Base-by-base conservation (phyloP, 2,797 vertebrate genomes). In the Chaenodraco wilsoni region DNA sequence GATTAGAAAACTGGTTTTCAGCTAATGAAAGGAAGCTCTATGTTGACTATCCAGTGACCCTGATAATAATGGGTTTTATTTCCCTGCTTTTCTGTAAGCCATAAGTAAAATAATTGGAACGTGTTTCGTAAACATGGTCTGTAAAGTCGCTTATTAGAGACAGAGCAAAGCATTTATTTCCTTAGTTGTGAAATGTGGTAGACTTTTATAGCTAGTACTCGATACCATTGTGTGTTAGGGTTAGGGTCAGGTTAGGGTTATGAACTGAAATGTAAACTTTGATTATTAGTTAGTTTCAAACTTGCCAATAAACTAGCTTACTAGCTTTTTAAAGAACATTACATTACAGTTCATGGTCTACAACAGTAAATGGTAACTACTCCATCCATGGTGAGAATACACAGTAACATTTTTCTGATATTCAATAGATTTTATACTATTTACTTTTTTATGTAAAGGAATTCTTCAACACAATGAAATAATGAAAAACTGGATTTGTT, bases 1-100 rank as follows among this genome's bases (percentile, higher is more conserved):
- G 23, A 69, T 54, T 55, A 65, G 17, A 16, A 44, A 64, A 58
- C 51, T 9, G 48, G 21, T 14, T 52, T 23, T 19, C 14, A 65
- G 9, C 16, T 14, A 46, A 23, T 45, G 19, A 55, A 19, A 49
- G 56, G 12, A 12, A 27, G 0, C n/a, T n/a, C n/a, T 23, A 23
- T 58, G 50, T 27, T 56, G 10, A 54, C 27, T 4, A 21, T 50
- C 52, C 44, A 11, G 49, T 63, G 61, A 17, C 16, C 37, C 9
- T 13, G 31, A 51, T 16, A 31, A 40, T 40, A 23, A 3, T 27
- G n/a, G 3, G 11, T 21, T 60, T 60, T 66, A 9, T 71, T 52
- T 37, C 15, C 14, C 12, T 49, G n/a, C 46, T 23, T 52, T 46
- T 69, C 14, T 43, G 8, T 13, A 27, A 16, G 5, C 27, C 9